Percentiles rank a stretch among this genome's conserved stretches.
These are phyloP conservation scores for Hirtodrosophila trivittata DNA, from an alignment of 2,888 invertebrate species.

Conservation along the genomic window DNA sequence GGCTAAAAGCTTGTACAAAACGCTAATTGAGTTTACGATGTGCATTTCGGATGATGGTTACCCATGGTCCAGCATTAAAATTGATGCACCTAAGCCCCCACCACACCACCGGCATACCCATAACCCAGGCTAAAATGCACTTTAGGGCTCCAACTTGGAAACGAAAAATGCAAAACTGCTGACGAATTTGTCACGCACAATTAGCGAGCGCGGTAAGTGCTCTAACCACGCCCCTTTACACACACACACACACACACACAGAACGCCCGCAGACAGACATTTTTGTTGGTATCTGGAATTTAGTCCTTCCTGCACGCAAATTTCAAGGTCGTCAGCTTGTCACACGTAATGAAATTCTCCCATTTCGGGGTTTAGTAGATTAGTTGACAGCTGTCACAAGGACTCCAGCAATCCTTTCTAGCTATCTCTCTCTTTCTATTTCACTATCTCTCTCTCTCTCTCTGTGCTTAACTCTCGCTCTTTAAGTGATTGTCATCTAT, in stretches of 20 bases:
- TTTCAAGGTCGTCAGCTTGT: no score
- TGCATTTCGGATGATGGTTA: constrained; percentile 17
- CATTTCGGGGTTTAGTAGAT: constrained; percentile 45
- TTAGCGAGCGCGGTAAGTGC: constrained; percentile 62
- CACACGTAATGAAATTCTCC: no score
- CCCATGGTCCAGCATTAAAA: constrained; percentile 34
- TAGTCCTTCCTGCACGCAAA: constrained; percentile 5
- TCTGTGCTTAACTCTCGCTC: no score
- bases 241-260: background rate
- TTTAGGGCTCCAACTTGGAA: constrained; percentile 32
- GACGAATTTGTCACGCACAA: constrained; percentile 71
- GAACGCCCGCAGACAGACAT: constrained; percentile 28
- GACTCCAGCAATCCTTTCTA: constrained; percentile 14
- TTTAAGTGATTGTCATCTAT: no score
- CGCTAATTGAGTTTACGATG: constrained; percentile 69
- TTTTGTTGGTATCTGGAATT: constrained; percentile 27
- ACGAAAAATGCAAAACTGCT: constrained; percentile 63
- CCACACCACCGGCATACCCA: background rate
- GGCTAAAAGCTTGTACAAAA: constrained; percentile 67
- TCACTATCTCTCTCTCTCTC: background rate
- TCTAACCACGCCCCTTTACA: constrained; percentile 54
- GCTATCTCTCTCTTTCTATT: constrained; percentile 19
- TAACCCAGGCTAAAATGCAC: no score
- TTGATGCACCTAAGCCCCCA: constrained; percentile 40
- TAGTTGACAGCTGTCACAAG: constrained; percentile 57